Base-by-base conservation (phyloP, 92 coral and sea anemone genomes). In the Blastomussa wellsi region DNA sequence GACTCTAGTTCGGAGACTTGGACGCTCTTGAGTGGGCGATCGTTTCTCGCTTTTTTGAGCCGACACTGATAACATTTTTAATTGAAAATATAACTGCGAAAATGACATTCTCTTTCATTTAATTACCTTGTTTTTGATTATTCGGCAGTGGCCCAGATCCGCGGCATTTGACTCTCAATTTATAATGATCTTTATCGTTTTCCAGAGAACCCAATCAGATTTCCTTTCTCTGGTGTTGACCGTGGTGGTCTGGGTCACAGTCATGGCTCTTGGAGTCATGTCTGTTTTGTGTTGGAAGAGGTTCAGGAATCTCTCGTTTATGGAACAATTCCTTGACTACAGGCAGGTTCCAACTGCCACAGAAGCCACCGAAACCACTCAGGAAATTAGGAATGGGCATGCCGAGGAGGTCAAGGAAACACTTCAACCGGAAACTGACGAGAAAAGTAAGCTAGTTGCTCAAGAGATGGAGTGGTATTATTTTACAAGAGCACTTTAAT, bases 291-390 rank as follows among this genome's bases (percentile, higher is more conserved):
- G 98, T 73, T 94, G 98, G 98, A 91, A 93, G 49, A 79, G 85
- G 48, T 94, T 94, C 60, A 84, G 88, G 67, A 94, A 94, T 81
- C 92, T 94, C 14, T 92, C 95, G 11, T 86, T 94, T 73, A 85
- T 91, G 70, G 98, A 94, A 39, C 98, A 94, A 90, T 94, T 94
- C 55, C 94, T 94, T 19, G 98, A 94, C 90, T 94, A 94, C 81
- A 89, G 89, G 48, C 95, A 92, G 72, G 94, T 94, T 26, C 92
- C 97, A 13, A 87, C 93, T 47, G 83, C 89, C 24, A 86, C 89
- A 44, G 95, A 94, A 42, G 89, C 88, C 57, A 86, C 82, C 22
- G 98, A 88, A 38, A 87, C 55, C 73, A 80, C 81, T 71, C 79
- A 84, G 15, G 41, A 55, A n/a, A 76, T 78, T 32, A 80, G 81